phyloP scores from a whole-genome alignment of 2,888 invertebrate genomes.

The Drosophila eohydei region DNA sequence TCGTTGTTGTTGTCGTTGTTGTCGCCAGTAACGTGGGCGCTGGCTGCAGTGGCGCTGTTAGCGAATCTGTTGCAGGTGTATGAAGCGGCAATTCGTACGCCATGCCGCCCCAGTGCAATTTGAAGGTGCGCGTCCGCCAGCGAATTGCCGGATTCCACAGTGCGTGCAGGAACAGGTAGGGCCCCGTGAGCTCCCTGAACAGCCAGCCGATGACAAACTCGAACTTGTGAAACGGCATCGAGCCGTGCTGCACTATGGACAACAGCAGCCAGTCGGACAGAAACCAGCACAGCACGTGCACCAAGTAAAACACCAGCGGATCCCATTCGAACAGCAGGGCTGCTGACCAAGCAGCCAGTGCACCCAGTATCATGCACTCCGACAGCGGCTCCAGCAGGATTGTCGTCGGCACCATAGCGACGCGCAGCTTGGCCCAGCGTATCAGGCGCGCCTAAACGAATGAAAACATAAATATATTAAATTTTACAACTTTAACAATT shows the following conservation, averaged over 20 bases:
- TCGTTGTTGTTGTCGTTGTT: not conserved
- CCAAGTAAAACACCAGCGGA: slow-evolving; percentile 95
- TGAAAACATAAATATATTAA: not conserved
- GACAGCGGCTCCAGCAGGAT: slow-evolving; percentile 97
- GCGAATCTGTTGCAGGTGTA: slow-evolving; percentile 46
- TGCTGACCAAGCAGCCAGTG: slow-evolving; percentile 95
- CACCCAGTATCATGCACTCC: slow-evolving; percentile 97
- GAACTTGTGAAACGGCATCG: slow-evolving; percentile 96
- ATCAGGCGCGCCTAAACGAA: slow-evolving; percentile 89
- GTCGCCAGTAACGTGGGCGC: slow-evolving; percentile 61
- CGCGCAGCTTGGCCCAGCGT: slow-evolving; percentile 97
- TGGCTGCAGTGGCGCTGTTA: slow-evolving; percentile 54
- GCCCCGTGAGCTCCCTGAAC: slow-evolving; percentile 95
- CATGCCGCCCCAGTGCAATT: slow-evolving; percentile 97
- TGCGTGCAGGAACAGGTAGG: slow-evolving; percentile 94
- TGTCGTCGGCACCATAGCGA: slow-evolving; percentile 97
- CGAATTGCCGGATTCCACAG: slow-evolving; percentile 94
- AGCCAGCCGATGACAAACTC: slow-evolving; percentile 98
- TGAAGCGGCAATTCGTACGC: slow-evolving; percentile 92
- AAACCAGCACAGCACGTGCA: slow-evolving; percentile 97
- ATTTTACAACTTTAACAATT: not conserved
- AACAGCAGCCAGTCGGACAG: slow-evolving; percentile 97
- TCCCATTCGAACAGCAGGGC: slow-evolving; percentile 93
- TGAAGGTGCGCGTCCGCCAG: slow-evolving; percentile 97
- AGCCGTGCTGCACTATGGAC: slow-evolving; percentile 95